Evolutionary conservation across 2,888 invertebrate genomes (phyloP).

Genomic region (Suillia variegata): DNA sequence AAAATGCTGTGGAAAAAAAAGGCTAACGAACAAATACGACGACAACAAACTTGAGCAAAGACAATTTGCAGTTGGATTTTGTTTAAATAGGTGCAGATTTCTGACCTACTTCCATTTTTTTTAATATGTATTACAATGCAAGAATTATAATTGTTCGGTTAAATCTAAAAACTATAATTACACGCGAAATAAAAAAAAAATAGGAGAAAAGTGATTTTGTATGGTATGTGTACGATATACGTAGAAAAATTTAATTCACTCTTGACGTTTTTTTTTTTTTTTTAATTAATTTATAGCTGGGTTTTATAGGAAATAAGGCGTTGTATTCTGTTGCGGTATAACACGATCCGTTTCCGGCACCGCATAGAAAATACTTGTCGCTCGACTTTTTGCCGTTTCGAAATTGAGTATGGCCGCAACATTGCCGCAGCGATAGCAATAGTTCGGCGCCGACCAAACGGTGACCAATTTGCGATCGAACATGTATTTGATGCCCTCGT

Average conservation of each 20-base stretch:
- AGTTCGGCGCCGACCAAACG: conserved; percentile 99
- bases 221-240: too few species aligned
- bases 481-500: conserved; percentile 99
- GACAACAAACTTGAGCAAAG: not conserved
- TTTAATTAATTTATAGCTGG: too few species aligned
- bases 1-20: not conserved
- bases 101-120: too few species aligned
- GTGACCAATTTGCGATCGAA: conserved; percentile 96
- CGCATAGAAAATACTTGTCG: conserved; percentile 88
- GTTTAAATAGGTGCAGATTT: too few species aligned
- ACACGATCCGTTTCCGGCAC: conserved; percentile 94
- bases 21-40: too few species aligned
- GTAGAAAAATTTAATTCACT: too few species aligned
- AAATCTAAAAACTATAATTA: too few species aligned
- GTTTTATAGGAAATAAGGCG: conserved; percentile 96
- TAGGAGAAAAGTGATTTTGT: not conserved
- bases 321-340: conserved; percentile 89
- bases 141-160: too few species aligned
- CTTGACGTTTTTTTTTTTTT: too few species aligned
- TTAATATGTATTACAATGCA: too few species aligned
- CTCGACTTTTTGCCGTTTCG: conserved; percentile 75
- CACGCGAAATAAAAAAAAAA: too few species aligned
- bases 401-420: conserved; percentile 96
- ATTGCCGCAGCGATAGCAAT: conserved; percentile 99
- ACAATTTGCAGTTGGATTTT: not conserved